A percentile compares a stretch with the other conserved stretches of the same genome.
Conservation (phyloP, 2,113 vertebrate species). For the Grallaria varia region DNA sequence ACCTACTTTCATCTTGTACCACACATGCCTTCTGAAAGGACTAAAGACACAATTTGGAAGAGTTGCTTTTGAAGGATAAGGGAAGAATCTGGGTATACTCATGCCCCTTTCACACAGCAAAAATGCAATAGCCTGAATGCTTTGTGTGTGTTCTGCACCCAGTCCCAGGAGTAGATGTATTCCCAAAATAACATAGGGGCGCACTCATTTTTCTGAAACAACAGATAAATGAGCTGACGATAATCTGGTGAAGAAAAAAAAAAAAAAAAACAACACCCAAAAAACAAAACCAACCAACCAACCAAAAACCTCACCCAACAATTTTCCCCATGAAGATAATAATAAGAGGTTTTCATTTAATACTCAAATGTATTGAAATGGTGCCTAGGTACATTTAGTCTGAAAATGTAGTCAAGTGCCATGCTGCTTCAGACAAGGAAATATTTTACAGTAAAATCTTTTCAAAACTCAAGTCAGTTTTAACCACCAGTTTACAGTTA, state of each 20-base stretch:
- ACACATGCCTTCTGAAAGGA: neutral
- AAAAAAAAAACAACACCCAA: neutral
- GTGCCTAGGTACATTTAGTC: neutral
- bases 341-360: neutral
- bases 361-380: neutral
- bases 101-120: neutral
- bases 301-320: neutral
- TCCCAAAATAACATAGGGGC: neutral
- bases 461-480: neutral
- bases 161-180: neutral
- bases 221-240: neutral
- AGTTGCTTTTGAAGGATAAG: neutral
- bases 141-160: neutral
- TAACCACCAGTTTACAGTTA: neutral
- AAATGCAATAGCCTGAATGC: neutral
- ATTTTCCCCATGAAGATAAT: neutral
- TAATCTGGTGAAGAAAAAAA: neutral
- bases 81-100: neutral
- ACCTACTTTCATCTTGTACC: neutral
- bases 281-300: neutral
- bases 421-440: neutral
- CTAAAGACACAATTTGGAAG: neutral
- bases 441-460: neutral
- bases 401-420: neutral
- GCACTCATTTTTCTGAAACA: neutral